Percentiles rank a stretch among this genome's conserved stretches.
Evolutionary conservation across 1,140 invertebrate genomes (phyloP).

Genomic region (Formica selysi): DNA sequence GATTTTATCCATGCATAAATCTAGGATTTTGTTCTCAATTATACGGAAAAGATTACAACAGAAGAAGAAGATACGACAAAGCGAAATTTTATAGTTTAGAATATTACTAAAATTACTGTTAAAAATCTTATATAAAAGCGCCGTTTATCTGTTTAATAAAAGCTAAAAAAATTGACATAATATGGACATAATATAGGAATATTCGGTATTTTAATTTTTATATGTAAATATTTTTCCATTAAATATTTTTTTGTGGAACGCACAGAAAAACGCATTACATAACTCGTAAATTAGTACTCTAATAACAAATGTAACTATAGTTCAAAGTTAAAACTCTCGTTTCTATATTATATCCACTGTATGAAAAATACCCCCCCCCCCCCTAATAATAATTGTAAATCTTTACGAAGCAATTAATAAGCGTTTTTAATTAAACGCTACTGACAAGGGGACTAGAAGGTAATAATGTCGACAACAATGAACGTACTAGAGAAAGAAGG

Average conservation of each 20-base stretch:
- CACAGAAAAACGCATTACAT: neutral
- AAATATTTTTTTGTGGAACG: neutral
- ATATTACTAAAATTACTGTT: too few species aligned
- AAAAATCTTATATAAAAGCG: neutral
- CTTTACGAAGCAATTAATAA: slow-evolving; percentile 32
- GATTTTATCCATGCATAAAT: neutral
- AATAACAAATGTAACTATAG: neutral
- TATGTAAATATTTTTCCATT: neutral
- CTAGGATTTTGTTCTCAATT: neutral
- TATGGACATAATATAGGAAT: neutral
- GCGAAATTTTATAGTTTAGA: neutral
- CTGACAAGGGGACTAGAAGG: neutral
- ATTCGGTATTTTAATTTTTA: neutral
- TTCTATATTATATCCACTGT: neutral
- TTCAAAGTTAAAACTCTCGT: neutral
- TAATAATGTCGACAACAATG: slow-evolving; percentile 35
- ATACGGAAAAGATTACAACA: neutral
- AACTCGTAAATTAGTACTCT: neutral
- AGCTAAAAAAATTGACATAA: neutral
- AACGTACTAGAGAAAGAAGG: neutral
- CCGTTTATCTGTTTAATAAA: neutral
- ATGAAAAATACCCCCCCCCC: neutral
- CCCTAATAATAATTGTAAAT: slow-evolving; percentile 24
- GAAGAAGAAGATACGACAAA: neutral
- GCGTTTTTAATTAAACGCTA: slow-evolving; percentile 37